phyloP scores from a whole-genome alignment of 2,797 vertebrate genomes.

The Tokudaia muenninki region DNA sequence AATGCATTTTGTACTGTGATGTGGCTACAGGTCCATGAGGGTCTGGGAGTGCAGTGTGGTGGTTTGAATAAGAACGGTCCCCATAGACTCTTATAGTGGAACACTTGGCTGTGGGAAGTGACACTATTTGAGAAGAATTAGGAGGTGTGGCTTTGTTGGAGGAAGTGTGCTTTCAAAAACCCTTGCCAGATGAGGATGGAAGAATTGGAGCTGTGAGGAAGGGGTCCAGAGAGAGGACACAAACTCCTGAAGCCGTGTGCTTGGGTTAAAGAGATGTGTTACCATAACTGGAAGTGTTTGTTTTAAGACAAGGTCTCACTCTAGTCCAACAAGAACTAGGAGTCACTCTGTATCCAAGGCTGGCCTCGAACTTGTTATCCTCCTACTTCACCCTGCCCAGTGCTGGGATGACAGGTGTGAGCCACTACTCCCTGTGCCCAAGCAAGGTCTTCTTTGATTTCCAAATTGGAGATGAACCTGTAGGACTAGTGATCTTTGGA shows the following conservation, averaged over 20 bases:
- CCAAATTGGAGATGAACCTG: slow-evolving; percentile 94
- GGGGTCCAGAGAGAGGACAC: not conserved
- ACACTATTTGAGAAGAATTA: not conserved
- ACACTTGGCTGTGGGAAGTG: too few species aligned
- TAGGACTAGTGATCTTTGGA: slow-evolving; percentile 93
- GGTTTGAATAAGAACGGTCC: not conserved
- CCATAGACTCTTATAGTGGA: not conserved
- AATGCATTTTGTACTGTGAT: not conserved
- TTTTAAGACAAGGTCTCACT: too few species aligned
- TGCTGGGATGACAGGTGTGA: too few species aligned
- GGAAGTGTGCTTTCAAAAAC: not conserved
- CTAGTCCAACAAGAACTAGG: too few species aligned
- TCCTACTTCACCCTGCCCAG: too few species aligned
- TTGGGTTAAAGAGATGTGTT: too few species aligned
- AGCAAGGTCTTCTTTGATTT: slow-evolving; percentile 89
- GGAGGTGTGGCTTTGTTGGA: not conserved
- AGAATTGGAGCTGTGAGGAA: not conserved
- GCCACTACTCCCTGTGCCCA: too few species aligned
- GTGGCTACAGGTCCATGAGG: not conserved
- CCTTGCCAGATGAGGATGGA: not conserved
- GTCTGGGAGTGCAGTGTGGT: not conserved
- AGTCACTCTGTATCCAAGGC: too few species aligned
- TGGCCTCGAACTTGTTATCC: too few species aligned
- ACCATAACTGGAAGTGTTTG: too few species aligned
- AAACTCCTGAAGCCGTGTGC: not conserved